Conservation (phyloP, 2,113 vertebrate genomes). For the Kryptolebias marmoratus region DNA sequence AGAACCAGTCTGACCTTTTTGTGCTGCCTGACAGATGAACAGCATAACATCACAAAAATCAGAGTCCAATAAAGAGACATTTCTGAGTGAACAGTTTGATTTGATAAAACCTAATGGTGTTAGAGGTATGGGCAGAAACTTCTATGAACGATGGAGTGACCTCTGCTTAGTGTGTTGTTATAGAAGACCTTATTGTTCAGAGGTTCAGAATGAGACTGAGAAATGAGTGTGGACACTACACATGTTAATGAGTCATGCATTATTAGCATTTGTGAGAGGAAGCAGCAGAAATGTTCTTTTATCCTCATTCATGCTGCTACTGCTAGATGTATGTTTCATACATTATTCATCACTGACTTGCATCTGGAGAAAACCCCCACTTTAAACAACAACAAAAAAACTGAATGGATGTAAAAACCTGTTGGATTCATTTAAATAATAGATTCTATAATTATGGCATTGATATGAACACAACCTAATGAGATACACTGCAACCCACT, state of each 20-base stretch:
- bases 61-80: too few relatives aligned
- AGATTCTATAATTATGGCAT: constrained; percentile 19
- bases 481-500: constrained; percentile 20
- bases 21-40: too few relatives aligned
- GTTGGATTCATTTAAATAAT: constrained; percentile 23
- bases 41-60: too few relatives aligned
- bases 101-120: too few relatives aligned
- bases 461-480: constrained; percentile 31
- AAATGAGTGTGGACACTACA: constrained; percentile 11
- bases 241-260: constrained; percentile 35
- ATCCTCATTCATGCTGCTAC: constrained; percentile 38
- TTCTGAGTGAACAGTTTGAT: too few relatives aligned
- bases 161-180: not conserved
- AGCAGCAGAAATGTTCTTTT: constrained; percentile 45
- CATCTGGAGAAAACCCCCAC: constrained; percentile 6
- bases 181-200: constrained; percentile 2
- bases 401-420: not conserved
- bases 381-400: not conserved
- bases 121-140: not conserved
- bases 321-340: constrained; percentile 31
- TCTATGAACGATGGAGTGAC: not conserved
- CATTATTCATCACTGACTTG: constrained; percentile 43
- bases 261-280: constrained; percentile 65
- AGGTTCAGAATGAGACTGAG: constrained; percentile 19
- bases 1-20: too few relatives aligned